Base-by-base conservation (phyloP, 2,888 invertebrate genomes). In the Oegoconia quadripuncta region DNA sequence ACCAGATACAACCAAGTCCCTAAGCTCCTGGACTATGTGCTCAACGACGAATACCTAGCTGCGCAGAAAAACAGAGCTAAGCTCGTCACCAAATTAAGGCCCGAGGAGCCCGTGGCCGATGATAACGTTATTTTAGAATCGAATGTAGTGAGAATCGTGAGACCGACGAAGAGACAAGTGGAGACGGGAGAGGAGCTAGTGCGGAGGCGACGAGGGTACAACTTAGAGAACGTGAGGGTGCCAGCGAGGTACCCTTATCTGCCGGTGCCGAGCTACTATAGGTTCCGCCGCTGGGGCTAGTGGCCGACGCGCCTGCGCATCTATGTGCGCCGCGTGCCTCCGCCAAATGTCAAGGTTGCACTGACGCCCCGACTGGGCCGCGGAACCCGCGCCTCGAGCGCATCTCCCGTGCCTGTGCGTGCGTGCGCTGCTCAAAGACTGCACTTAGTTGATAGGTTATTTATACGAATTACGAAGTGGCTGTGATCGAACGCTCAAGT, bases 241-340 rank as follows among this genome's bases (percentile, higher is more conserved):
- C 88, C 88, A 27, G 76, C 84, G 42, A 66, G 84, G 54, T 86
- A 86, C 54, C 86, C 87, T 16, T 87, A 87, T 59, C 70, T 86
- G 40, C 75, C 84, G 26, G 82, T 84, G 48, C 74, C 80, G 41
- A 73, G 63, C 44, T 82, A 74, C 61, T 79, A 70, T 64, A 74
- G 84, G 45, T 76, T 80, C 65, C 84, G 86, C 48, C 81, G 83
- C 46, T 83, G 84, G 82, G 84, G 84, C 76, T 82, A 83, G 74
- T 66, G 72, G 60, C 70, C 69, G 59, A 46, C 38, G 41, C 7
- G n/a, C n/a, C n/a, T n/a, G n/a, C n/a, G n/a, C n/a, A n/a, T n/a
- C n/a, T n/a, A n/a, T n/a, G n/a, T 51, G 60, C 55, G 57, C 52
- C 12, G 22, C 12, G 3, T 22, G 58, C 53, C 48, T 55, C 46